Evolutionary conservation across 2,797 vertebrate genomes (phyloP).

Genomic region (Phyllotis vaccarum): DNA sequence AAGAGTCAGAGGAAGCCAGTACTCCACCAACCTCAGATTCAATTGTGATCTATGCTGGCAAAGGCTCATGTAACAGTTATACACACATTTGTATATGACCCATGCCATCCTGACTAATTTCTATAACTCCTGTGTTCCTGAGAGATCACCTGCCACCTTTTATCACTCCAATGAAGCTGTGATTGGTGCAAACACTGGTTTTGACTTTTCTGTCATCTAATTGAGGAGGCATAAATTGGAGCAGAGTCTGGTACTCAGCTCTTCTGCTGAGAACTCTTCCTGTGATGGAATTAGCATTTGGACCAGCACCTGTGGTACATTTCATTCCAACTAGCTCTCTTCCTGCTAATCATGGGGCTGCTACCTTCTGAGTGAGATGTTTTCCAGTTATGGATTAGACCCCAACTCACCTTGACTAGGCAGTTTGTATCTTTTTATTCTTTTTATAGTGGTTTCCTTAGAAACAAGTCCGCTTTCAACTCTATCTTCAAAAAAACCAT

Average conservation of each 20-base stretch:
- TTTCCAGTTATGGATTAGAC: constrained; percentile 30
- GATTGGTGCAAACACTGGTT: not conserved
- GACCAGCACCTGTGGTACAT: not conserved
- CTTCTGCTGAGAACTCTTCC: not conserved
- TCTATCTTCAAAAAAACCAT: constrained; percentile 57
- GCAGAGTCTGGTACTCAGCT: not conserved
- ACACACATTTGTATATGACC: not conserved
- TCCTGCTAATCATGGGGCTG: not conserved
- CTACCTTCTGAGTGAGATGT: not conserved
- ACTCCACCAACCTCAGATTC: not conserved
- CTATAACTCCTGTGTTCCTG: not conserved
- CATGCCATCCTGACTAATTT: constrained; percentile 17
- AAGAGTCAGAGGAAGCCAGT: not conserved
- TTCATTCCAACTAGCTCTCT: not conserved
- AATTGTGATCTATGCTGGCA: not conserved
- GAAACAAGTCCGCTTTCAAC: constrained; percentile 49
- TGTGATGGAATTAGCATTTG: not conserved
- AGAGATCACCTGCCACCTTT: not conserved
- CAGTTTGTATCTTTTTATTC: constrained; percentile 23
- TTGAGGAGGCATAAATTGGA: not conserved
- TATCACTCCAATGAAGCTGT: not conserved
- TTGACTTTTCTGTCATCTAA: not conserved
- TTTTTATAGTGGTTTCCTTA: constrained; percentile 36
- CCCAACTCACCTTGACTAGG: not conserved
- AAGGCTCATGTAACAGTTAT: not conserved